Evolutionary conservation across 2,888 invertebrate genomes (phyloP), one percentile per base, ranked within the genome.

Genomic region (Patella depressa): DNA sequence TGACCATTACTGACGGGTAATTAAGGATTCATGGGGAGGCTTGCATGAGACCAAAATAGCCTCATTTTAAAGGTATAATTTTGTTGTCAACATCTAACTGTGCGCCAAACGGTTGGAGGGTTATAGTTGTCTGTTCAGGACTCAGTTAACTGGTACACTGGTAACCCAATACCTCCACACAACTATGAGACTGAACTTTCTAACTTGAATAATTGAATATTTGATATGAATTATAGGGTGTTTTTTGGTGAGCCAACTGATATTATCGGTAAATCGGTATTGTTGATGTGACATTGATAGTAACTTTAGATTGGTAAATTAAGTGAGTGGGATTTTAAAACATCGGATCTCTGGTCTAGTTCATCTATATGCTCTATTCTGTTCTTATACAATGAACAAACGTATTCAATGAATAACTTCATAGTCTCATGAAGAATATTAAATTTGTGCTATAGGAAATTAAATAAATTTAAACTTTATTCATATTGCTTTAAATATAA

Each of bases 41-140:
- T 65, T 65, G 65, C 65, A 65, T 65, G 65, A 65, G 65, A 65
- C 65, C 65, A 65, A 65, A 65, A 65, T 65, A 65, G 19, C 65
- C 65, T 65, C 65, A 65, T 65, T 65, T 65, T 65, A 19, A 65
- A 7, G 65, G 65, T 65, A 65, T 65, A 65, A 65, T 65, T 65
- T 65, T 24, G 65, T 65, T 65, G 65, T 65, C 65, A 65, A 65
- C 65, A 24, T 65, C 65, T 65, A 9, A 45, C 65, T 24, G 65
- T 65, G 65, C 19, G 65, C 24, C 19, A 24, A 24, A 24, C 19
- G 65, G 19, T 65, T 19, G 24, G 65, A 65, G 65, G 45, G 45
- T 45, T 45, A 45, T 45, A 45, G 45, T 45, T 45, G 45, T 45
- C 45, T 45, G 45, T 45, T 45, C 45, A 45, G 45, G 45, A 45